phyloP scores from a whole-genome alignment of 2,113 vertebrate genomes.

The Mustela lutreola region DNA sequence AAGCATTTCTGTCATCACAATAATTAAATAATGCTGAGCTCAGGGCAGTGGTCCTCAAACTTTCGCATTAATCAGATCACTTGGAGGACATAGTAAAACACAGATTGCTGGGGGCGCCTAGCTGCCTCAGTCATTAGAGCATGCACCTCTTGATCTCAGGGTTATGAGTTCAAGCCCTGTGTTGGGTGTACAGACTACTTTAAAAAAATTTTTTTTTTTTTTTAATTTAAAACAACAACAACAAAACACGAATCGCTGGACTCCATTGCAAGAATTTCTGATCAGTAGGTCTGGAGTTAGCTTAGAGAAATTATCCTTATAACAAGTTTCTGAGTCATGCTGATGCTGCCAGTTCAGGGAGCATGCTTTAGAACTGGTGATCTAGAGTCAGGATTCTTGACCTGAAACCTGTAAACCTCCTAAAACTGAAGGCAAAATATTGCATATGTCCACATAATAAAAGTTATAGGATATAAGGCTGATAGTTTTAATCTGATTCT shows the following conservation, averaged over 20 bases:
- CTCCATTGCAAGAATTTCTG: background rate
- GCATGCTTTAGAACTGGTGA: background rate
- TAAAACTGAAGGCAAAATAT: slow-evolving; percentile 1
- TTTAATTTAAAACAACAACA: background rate
- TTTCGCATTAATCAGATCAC: background rate
- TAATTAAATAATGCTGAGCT: background rate
- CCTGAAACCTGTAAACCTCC: background rate
- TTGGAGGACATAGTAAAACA: background rate
- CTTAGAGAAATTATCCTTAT: background rate
- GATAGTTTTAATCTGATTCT: slow-evolving; percentile 23
- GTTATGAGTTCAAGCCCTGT: background rate
- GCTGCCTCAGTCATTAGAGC: background rate
- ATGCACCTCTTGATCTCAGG: background rate
- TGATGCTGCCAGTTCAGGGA: background rate
- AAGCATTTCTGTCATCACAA: background rate
- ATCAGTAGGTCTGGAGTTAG: background rate
- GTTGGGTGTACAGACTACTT: background rate
- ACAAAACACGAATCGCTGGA: background rate
- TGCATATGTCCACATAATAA: background rate
- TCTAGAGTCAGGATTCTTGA: background rate
- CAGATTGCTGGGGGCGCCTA: background rate
- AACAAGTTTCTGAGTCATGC: background rate
- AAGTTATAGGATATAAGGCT: background rate
- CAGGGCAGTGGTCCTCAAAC: background rate
- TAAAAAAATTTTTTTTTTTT: background rate